Base-by-base conservation (phyloP, 2,797 vertebrate species). In the Aulostomus chinensis region DNA sequence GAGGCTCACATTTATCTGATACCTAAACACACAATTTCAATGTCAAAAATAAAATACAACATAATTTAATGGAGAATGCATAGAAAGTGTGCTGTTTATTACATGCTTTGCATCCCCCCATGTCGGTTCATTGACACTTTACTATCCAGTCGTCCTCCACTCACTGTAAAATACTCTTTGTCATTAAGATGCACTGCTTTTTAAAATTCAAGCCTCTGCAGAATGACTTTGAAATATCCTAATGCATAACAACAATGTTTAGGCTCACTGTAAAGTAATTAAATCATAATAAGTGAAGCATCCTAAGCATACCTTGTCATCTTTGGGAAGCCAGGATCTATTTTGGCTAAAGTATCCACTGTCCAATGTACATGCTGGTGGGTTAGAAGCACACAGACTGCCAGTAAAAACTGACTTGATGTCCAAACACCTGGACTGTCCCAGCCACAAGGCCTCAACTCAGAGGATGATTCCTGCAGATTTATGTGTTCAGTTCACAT, bases 361-460 rank as follows among this genome's bases (percentile, higher is more conserved):
- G 83, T 83, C 87, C 86, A 78, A 59, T 84, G 88, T 83, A 86
- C 94, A 93, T 94, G 85, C 84, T 91, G 86, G 58, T 83, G 80
- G 87, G 59, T 71, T 62, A 84, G 82, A 88, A 84, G 83, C 76
- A 76, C 68, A 61, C 76, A 76, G 74, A 68, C 60, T 62, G 74
- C 76, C 81, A 73, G 84, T 61, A 78, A 71, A 81, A 81, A 66
- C 76, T 80, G 79, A 82, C 71, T 53, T 17, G 33, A 70, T 54
- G 48, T 29, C 60, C 55, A 49, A 76, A 64, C 14, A 53, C 39
- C 40, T 49, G 57, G 31, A 66, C 38, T 51, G 48, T 64, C 33
- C 47, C 62, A 56, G 37, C 62, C 52, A 51, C 47, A 72, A 46
- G 48, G 58, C 64, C 68, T 62, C 26, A 37, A 52, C n/a, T 65